Percentiles rank a stretch among this genome's conserved stretches.
phyloP scores from a whole-genome alignment of 2,888 invertebrate species.

The Penaeus monodon region DNA sequence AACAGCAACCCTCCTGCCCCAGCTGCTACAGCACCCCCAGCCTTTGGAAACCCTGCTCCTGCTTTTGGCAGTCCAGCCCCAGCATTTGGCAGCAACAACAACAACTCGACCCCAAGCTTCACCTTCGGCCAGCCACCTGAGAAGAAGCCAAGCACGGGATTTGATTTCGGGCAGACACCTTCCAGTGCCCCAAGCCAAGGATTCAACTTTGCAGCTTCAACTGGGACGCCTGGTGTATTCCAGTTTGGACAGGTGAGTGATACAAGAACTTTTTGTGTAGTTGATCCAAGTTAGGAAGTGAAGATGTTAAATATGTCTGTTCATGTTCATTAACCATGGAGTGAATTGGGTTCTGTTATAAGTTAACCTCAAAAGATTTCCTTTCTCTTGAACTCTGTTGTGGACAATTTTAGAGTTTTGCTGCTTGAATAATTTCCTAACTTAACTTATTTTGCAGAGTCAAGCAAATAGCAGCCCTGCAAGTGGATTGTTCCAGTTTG shows the following conservation, averaged over 20 bases:
- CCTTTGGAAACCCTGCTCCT: conserved; percentile 41
- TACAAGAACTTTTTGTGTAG: not conserved
- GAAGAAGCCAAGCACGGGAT: conserved; percentile 56
- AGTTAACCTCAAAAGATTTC: no score
- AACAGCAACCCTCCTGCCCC: conserved; percentile 42
- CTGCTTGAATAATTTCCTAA: no score
- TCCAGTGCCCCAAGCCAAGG: conserved; percentile 28
- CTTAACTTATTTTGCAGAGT: conserved; percentile 1
- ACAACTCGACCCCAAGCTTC: conserved; percentile 29
- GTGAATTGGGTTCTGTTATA: no score
- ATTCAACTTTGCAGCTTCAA: conserved; percentile 45
- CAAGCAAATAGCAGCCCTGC: conserved; percentile 25
- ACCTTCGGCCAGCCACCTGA: conserved; percentile 59
- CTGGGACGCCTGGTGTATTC: conserved; percentile 33
- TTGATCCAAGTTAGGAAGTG: no score
- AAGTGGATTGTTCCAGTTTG: conserved; percentile 38
- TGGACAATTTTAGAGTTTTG: no score
- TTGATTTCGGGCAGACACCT: conserved; percentile 61
- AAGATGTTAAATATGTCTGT: no score
- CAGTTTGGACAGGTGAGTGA: conserved; percentile 62
- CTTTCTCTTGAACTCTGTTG: no score
- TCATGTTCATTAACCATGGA: no score
- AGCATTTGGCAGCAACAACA: conserved; percentile 40
- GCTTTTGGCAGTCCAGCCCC: conserved; percentile 43
- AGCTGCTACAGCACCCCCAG: conserved; percentile 45